These are phyloP conservation scores for Leptopilina boulardi DNA, from an alignment of 1,140 invertebrate genomes.

Conservation along the genomic window DNA sequence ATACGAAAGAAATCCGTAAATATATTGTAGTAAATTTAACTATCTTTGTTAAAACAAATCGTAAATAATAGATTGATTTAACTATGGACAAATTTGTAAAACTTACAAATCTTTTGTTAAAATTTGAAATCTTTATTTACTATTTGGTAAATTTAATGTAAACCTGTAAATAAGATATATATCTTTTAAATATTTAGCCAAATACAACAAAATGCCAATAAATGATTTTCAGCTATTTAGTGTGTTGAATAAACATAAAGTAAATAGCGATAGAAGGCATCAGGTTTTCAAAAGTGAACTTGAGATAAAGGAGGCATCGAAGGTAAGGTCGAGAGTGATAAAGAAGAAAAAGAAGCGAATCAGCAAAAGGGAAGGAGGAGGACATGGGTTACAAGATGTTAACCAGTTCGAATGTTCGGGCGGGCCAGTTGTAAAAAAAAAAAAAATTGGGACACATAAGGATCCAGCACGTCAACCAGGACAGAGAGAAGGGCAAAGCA, in stretches of 20 bases:
- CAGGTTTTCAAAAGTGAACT: conserved; percentile 2
- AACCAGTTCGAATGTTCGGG: conserved; percentile 63
- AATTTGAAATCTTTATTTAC: too few relatives aligned
- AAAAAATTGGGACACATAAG: conserved; percentile 66
- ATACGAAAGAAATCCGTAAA: too few relatives aligned
- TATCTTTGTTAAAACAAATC: too few relatives aligned
- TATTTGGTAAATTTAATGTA: too few relatives aligned
- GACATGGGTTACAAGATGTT: conserved; percentile 64
- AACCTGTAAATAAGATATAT: too few relatives aligned
- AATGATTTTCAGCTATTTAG: background rate
- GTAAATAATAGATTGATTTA: too few relatives aligned
- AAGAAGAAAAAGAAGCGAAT: conserved; percentile 35
- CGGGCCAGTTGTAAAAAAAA: conserved; percentile 62
- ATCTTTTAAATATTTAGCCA: too few relatives aligned
- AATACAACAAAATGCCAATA: too few relatives aligned
- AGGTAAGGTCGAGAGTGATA: conserved; percentile 47
- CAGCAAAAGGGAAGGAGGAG: conserved; percentile 37
- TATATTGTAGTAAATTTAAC: too few relatives aligned
- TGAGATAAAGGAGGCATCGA: conserved; percentile 39
- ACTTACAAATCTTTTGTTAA: too few relatives aligned
- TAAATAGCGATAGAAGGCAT: conserved; percentile 17
- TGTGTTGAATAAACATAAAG: background rate
- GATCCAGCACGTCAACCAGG: conserved; percentile 28
- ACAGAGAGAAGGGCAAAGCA: conserved; percentile 41
- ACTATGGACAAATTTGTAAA: too few relatives aligned